A percentile compares a stretch with the other conserved stretches of the same genome.
Conservation (phyloP, 2,888 invertebrate genomes). For the Linyphia triangularis region DNA sequence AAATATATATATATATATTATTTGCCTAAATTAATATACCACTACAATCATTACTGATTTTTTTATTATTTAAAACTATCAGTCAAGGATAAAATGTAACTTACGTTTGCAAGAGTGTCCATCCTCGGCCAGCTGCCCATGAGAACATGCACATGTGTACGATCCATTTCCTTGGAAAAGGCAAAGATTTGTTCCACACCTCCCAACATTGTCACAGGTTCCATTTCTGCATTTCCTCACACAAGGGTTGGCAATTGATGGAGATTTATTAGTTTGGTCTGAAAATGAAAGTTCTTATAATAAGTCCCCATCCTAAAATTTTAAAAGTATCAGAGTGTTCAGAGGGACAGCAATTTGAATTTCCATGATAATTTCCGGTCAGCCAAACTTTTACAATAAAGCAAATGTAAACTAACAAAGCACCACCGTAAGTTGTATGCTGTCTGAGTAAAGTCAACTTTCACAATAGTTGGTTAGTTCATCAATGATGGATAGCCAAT, state of each 20-base stretch:
- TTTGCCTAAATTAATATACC: neutral
- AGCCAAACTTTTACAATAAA: too few relatives aligned
- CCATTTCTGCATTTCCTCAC: slow-evolving; percentile 76
- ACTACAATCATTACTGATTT: neutral
- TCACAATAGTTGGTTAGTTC: too few relatives aligned
- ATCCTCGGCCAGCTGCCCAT: slow-evolving; percentile 82
- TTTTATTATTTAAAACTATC: neutral
- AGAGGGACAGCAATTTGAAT: too few relatives aligned
- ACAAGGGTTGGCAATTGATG: slow-evolving; percentile 83
- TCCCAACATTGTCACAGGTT: slow-evolving; percentile 83
- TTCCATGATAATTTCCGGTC: too few relatives aligned
- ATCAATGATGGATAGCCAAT: too few relatives aligned
- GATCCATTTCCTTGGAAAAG: slow-evolving; percentile 84
- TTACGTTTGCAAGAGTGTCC: slow-evolving; percentile 81
- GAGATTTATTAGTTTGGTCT: neutral
- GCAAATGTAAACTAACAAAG: too few relatives aligned
- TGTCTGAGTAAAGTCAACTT: too few relatives aligned
- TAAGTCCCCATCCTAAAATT: too few relatives aligned
- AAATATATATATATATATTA: neutral
- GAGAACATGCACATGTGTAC: slow-evolving; percentile 88
- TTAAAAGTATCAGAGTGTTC: too few relatives aligned
- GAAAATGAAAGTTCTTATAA: neutral
- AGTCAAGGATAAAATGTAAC: slow-evolving; percentile 66
- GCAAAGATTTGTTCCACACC: slow-evolving; percentile 88
- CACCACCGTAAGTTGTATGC: too few relatives aligned